Conservation (phyloP, 2,888 invertebrate genomes). For the Cerastoderma edule region DNA sequence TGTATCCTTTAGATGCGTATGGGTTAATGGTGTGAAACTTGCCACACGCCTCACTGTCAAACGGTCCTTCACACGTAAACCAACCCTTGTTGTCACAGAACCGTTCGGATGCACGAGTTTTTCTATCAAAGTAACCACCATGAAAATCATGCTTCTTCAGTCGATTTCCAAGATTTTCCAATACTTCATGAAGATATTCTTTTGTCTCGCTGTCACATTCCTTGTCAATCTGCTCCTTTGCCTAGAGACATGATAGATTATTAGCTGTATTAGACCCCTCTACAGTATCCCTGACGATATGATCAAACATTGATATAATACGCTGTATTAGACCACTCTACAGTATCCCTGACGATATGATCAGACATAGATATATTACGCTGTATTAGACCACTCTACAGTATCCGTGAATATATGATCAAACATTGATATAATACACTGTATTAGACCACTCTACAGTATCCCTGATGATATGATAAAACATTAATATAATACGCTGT, state of each 20-base stretch:
- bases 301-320: too few species aligned
- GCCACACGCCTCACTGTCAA: conserved; percentile 73
- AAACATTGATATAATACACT: too few species aligned
- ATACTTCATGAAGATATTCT: conserved; percentile 57
- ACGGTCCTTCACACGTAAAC: conserved; percentile 82
- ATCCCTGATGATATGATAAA: too few species aligned
- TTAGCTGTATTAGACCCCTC: too few species aligned
- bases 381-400: too few species aligned
- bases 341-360: too few species aligned
- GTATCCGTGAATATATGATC: too few species aligned
- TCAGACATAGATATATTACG: too few species aligned
- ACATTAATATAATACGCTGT: too few species aligned
- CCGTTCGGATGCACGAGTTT: conserved; percentile 62
- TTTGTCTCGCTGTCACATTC: conserved; percentile 64
- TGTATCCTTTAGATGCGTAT: conserved; percentile 73
- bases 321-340: too few species aligned
- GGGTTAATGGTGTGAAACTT: conserved; percentile 76
- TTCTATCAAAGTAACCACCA: conserved; percentile 73
- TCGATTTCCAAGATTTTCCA: conserved; percentile 62
- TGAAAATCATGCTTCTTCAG: conserved; percentile 75
- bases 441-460: too few species aligned
- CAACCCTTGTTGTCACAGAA: conserved; percentile 81
- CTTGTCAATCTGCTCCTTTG: conserved; percentile 77
- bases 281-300: too few species aligned
- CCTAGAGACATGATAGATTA: conserved; percentile 51